Conservation (phyloP, 2,888 invertebrate species). For the Lasioglossum malachurum region DNA sequence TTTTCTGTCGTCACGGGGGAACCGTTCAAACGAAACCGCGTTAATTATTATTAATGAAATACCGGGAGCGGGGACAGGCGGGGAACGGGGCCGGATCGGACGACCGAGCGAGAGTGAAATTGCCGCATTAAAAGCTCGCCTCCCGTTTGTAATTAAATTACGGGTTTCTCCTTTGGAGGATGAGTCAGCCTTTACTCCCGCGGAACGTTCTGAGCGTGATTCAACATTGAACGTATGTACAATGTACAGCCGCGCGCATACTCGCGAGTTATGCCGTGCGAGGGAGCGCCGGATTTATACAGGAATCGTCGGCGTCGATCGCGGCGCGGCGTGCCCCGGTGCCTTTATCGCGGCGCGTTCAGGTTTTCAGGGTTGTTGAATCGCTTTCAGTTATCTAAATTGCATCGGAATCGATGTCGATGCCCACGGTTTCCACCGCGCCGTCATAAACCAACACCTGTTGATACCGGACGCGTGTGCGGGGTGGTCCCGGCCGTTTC, state of each 20-base stretch:
- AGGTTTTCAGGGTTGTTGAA: conserved; percentile 79
- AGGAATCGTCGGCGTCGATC: conserved; percentile 49
- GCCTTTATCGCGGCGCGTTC: conserved; percentile 75
- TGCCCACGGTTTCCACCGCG: conserved; percentile 79
- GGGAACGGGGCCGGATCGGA: not conserved
- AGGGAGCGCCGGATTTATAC: conserved; percentile 71
- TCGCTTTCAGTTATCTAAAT: conserved; percentile 83
- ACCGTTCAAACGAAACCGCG: conserved; percentile 14
- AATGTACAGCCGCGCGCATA: not conserved
- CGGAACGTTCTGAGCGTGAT: conserved; percentile 44
- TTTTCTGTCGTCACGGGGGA: not conserved
- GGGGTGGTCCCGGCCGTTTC: conserved; percentile 67
- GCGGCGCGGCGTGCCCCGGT: conserved; percentile 44
- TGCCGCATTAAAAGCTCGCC: conserved; percentile 16
- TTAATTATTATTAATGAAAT: conserved; percentile 36
- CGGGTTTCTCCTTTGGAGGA: conserved; percentile 18
- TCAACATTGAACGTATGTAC: conserved; percentile 17
- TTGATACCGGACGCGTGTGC: conserved; percentile 76
- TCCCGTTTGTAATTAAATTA: conserved; percentile 42
- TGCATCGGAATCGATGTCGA: conserved; percentile 84
- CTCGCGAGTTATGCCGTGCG: conserved; percentile 64
- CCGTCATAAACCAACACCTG: conserved; percentile 83
- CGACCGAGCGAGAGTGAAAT: conserved; percentile 16
- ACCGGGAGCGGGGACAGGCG: not conserved
- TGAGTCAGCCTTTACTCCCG: conserved; percentile 44